phyloP scores from a whole-genome alignment of 2,797 vertebrate genomes.

The Dendrocincla fuliginosa region DNA sequence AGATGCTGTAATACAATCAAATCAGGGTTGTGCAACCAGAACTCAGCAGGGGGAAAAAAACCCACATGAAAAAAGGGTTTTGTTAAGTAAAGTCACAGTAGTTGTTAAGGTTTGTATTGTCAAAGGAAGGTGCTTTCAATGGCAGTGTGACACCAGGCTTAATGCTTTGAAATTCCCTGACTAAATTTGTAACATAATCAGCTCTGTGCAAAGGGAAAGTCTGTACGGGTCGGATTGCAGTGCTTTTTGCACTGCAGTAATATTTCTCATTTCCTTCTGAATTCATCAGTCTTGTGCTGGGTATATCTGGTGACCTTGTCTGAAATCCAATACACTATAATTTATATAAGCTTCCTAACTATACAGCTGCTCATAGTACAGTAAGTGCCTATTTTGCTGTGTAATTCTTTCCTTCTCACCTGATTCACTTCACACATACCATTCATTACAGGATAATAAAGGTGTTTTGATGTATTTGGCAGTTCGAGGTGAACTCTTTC shows the following conservation, averaged over 20 bases:
- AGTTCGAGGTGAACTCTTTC: neutral
- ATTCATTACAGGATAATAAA: neutral
- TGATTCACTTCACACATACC: neutral
- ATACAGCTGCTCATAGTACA: neutral
- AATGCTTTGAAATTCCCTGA: neutral
- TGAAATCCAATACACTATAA: neutral
- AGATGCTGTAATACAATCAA: neutral
- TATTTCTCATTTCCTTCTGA: constrained; percentile 30
- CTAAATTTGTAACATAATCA: neutral
- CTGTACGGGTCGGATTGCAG: neutral
- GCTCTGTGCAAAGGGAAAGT: neutral
- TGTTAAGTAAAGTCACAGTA: neutral
- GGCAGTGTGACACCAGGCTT: neutral
- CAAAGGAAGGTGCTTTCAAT: neutral
- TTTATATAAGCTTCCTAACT: neutral
- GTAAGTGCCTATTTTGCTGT: neutral
- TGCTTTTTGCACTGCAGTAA: neutral
- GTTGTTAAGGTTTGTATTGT: neutral
- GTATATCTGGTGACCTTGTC: neutral
- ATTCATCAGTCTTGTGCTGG: neutral
- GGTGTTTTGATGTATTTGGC: neutral
- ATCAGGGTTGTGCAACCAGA: neutral
- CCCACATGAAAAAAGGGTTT: neutral
- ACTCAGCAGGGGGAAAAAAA: neutral
- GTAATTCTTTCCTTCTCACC: neutral